Evolutionary conservation across 1,140 invertebrate genomes (phyloP), one percentile per base, ranked within the genome.

Genomic region (Drosophila quadrilineata): DNA sequence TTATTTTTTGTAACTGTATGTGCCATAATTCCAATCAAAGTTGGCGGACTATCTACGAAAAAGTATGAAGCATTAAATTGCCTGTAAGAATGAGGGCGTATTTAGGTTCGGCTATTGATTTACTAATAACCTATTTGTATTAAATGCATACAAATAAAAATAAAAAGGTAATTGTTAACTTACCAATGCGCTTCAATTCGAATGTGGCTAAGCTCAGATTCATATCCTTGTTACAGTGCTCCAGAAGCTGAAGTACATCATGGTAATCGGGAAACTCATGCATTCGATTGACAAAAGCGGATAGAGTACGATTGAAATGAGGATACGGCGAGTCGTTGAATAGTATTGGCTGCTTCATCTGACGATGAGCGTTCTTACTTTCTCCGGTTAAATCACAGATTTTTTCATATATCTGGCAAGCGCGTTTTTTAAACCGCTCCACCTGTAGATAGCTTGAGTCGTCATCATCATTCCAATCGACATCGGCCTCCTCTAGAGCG

Each of bases 221-320:
- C 33, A 91, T 68, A 2, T 88, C 74, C 29, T 74, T 75, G 46
- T 89, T 92, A 35, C 91, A 91, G 28, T 89, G 90, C 12, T 75
- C 70, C 14, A 93, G 82, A 33, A 90, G 90, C 6, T 91, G 86
- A 9, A 92, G 71, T 16, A 93, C 90, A 72, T 93, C 92, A n/a
- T 76, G 71, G 74, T 92, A 93, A 68, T 92, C 92, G 1, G 93
- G 93, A 71, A 93, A 92, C 21, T 71, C 65, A 54, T 85, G 50
- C 87, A 91, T 84, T 53, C 89, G 87, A 75, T 90, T 82, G 26
- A 90, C 87, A 89, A 92, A 90, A 59, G 91, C 79, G 54, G 90
- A 88, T 3, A 93, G 90, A 0, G 91, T 91, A 31, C 90, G 85
- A 86, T 93, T 92, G 1, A 93, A 91, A 52, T 89, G 71, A 14